Evolutionary conservation across 1,140 invertebrate species (phyloP).

Genomic region (Bombus sylvicola): DNA sequence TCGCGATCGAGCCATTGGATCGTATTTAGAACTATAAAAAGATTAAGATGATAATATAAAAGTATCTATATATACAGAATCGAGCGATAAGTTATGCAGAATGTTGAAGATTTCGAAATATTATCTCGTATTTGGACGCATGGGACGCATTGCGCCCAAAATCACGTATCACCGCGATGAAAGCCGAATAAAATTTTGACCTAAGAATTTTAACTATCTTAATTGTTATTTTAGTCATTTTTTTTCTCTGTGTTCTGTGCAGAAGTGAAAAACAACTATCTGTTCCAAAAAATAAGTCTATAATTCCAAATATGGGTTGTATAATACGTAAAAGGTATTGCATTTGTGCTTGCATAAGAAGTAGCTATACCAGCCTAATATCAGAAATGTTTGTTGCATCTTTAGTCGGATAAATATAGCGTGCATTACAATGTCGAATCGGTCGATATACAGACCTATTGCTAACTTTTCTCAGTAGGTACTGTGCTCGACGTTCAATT

Average conservation of each 20-base stretch:
- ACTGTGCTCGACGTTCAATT: not conserved
- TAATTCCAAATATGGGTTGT: not conserved
- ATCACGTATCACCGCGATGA: not conserved
- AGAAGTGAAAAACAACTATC: no score
- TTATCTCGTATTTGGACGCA: no score
- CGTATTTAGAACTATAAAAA: no score
- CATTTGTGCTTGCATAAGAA: not conserved
- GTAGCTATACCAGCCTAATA: not conserved
- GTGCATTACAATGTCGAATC: not conserved
- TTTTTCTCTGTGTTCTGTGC: no score
- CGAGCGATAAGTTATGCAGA: not conserved
- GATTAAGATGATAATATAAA: not conserved
- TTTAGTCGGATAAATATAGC: not conserved
- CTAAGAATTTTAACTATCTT: not conserved
- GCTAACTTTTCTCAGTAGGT: not conserved
- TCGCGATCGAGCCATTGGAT: no score
- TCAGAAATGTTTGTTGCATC: not conserved
- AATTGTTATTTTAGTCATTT: not conserved
- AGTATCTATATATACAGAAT: not conserved
- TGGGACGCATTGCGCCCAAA: not conserved
- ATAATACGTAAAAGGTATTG: not conserved
- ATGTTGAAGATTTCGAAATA: not conserved
- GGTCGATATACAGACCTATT: not conserved
- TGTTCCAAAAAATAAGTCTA: not conserved
- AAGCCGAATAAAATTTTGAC: not conserved